Evolutionary conservation across 2,113 vertebrate species (phyloP).

Genomic region (Entomyzon cyanotis): DNA sequence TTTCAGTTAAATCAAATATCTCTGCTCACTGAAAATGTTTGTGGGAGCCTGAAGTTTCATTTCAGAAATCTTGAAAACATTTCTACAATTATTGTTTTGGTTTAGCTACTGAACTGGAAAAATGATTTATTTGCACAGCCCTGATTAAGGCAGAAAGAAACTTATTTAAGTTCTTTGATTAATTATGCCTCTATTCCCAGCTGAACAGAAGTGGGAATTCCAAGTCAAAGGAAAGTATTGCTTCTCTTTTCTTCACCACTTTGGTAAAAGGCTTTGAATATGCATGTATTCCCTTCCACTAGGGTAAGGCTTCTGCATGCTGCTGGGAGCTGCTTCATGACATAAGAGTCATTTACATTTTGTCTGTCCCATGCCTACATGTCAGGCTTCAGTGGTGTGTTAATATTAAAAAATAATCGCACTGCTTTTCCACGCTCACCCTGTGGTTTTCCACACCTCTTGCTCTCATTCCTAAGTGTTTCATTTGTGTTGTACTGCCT

Average conservation of each 20-base stretch:
- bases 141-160: slow-evolving; percentile 32
- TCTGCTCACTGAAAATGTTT: not conserved
- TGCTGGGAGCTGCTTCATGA: not conserved
- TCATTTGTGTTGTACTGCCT: not conserved
- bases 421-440: not conserved
- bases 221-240: not conserved
- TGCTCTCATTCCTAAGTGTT: not conserved
- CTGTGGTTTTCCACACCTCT: not conserved
- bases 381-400: not conserved
- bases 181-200: slow-evolving; percentile 6
- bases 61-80: not conserved
- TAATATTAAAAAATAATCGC: not conserved
- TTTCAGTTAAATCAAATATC: not conserved
- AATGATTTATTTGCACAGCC: slow-evolving; percentile 8
- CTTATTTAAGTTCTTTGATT: slow-evolving; percentile 27
- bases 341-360: not conserved
- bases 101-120: slow-evolving; percentile 10
- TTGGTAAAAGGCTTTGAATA: not conserved
- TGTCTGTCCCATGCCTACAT: not conserved
- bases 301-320: not conserved
- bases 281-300: not conserved
- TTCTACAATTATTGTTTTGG: slow-evolving; percentile 14
- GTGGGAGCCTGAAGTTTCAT: not conserved
- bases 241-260: not conserved
- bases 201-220: slow-evolving; percentile 33